phyloP scores from a whole-genome alignment of 2,797 vertebrate species.

The Peromyscus aztecus region DNA sequence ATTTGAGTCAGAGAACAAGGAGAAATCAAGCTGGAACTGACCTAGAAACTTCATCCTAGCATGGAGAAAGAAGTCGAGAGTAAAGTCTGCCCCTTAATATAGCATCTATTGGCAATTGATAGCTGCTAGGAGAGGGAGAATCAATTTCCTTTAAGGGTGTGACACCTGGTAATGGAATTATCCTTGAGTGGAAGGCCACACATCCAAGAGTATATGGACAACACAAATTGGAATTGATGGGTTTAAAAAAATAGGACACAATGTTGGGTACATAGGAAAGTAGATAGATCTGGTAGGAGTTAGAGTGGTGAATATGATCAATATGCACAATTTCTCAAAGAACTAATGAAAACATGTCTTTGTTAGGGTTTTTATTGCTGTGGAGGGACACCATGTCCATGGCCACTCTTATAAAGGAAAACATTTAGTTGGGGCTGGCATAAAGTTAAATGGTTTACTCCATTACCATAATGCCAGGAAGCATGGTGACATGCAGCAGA shows the following conservation, averaged over 20 bases:
- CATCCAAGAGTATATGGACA: neutral
- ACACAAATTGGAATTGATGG: neutral
- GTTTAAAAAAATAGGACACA: neutral
- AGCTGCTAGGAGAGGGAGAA: neutral
- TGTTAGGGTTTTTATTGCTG: neutral
- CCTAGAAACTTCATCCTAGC: neutral
- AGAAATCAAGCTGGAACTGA: too few species aligned
- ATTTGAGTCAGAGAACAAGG: neutral
- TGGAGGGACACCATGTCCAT: neutral
- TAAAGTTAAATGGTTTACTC: neutral
- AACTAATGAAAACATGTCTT: neutral
- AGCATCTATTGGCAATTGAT: neutral
- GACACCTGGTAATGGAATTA: neutral
- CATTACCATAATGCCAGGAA: neutral
- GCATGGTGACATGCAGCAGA: neutral
- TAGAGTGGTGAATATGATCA: too few species aligned
- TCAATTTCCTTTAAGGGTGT: neutral
- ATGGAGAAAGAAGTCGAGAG: neutral
- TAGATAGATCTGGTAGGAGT: neutral
- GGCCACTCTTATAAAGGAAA: neutral
- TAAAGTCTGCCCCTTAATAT: neutral
- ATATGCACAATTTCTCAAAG: too few species aligned
- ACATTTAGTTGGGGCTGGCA: neutral
- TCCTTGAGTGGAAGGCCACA: neutral
- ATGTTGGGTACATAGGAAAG: neutral